A percentile compares a stretch with the other conserved stretches of the same genome.
These are phyloP conservation scores for Eospalax fontanierii DNA, from an alignment of 2,797 vertebrate genomes.

Conservation along the genomic window DNA sequence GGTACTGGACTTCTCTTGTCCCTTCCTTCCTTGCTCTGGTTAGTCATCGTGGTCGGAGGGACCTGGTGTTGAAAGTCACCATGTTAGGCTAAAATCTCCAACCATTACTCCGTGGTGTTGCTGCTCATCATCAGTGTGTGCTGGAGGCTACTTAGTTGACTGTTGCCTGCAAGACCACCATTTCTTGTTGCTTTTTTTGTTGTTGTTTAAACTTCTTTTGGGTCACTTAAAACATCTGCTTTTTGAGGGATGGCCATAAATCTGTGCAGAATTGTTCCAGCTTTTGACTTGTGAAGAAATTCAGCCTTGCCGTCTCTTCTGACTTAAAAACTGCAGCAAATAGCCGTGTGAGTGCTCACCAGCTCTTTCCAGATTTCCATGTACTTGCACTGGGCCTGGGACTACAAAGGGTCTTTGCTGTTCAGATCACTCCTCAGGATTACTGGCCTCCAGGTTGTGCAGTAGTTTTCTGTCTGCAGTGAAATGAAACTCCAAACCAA, in stretches of 20 bases:
- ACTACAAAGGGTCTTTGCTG: neutral
- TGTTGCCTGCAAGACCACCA: neutral
- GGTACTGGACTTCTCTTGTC: slow-evolving; percentile 12
- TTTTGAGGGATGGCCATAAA: slow-evolving; percentile 52
- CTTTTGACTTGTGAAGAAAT: slow-evolving; percentile 59
- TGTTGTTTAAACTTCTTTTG: slow-evolving; percentile 7
- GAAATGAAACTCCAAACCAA: slow-evolving; percentile 56
- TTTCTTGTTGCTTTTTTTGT: slow-evolving; percentile 45
- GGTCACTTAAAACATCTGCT: neutral
- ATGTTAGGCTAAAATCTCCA: neutral
- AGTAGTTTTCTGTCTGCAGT: slow-evolving; percentile 34
- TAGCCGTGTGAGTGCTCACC: neutral
- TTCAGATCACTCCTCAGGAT: slow-evolving; percentile 32
- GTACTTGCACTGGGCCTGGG: neutral
- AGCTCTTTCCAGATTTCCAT: neutral
- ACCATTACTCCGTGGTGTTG: slow-evolving; percentile 37
- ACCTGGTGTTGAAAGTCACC: slow-evolving; percentile 35
- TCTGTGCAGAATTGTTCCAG: neutral
- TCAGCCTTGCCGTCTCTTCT: neutral
- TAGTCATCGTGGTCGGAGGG: slow-evolving; percentile 24
- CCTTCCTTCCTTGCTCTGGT: neutral
- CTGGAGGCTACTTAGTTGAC: slow-evolving; percentile 1
- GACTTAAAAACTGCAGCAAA: neutral
- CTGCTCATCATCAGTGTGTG: slow-evolving; percentile 3
- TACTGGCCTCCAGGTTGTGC: neutral